Evolutionary conservation across 2,113 vertebrate genomes (phyloP), one percentile per base, ranked within the genome.

Genomic region (Macroglossus sobrinus): DNA sequence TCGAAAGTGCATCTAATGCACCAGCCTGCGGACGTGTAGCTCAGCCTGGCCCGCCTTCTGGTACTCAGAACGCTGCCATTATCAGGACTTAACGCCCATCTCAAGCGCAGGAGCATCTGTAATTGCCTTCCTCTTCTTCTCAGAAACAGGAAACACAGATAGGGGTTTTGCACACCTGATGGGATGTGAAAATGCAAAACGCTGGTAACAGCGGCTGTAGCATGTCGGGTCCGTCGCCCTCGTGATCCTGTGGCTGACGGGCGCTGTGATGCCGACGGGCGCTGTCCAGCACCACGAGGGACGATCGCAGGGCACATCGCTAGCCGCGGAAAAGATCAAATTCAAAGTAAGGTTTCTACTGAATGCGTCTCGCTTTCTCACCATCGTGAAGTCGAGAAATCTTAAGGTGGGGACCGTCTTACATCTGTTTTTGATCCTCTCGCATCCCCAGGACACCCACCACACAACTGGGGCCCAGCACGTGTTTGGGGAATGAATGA

Each of bases 401-500:
- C 13, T 13, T 79, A 35, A 15, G 50, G 10, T 15, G 50, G 55
- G 35, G 78, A 14, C 78, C 35, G 1, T 40, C 76, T 59, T 40
- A 0, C 40, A 30, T 69, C 74, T 89, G 26, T 50, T 64, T 84
- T 81, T 76, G 38, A 76, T 66, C n/a, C 22, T 93, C 43, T 94
- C 35, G 10, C 68, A 55, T 93, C 28, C 16, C 76, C 53, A 90
- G 22, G 18, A 63, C 19, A 79, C 35, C 71, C 47, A 5, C n/a
- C 21, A 7, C 8, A 12, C 35, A n/a, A 1, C 7, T 21, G 22
- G 30, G 6, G 5, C 40, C 40, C 6, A 64, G 75, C 19, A 6
- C 14, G 0, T 82, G 14, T 69, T 68, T 82, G 63, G 57, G 84
- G 35, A 89, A 24, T 63, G 24, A 75, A 40, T 76, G 68, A 33